Percentiles rank a stretch among this genome's conserved stretches.
Conservation (phyloP, 2,113 vertebrate genomes). For the Nipponia nippon region DNA sequence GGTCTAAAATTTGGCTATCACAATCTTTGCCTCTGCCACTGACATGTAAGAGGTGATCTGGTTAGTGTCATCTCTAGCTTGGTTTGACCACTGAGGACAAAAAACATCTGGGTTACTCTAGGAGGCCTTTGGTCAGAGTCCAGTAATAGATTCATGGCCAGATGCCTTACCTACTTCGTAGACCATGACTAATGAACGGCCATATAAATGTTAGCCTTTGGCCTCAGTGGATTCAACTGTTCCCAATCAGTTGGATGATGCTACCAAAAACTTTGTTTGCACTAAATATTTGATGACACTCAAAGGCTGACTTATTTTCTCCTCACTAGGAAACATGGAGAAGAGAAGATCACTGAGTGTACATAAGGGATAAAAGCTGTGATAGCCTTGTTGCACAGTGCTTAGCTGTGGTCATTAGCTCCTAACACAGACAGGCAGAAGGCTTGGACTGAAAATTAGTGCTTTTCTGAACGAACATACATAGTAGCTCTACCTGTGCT, state of each 20-base stretch:
- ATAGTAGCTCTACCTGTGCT: not conserved
- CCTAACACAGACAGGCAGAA: not conserved
- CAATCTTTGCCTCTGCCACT: not conserved
- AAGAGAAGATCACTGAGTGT: not conserved
- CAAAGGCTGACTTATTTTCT: not conserved
- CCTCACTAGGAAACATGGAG: not conserved
- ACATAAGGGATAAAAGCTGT: not conserved
- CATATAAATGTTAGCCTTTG: not conserved
- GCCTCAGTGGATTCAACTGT: not conserved
- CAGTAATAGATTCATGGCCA: not conserved
- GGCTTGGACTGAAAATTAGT: not conserved
- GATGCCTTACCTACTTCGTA: not conserved
- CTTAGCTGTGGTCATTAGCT: not conserved
- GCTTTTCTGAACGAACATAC: not conserved
- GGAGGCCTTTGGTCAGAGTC: not conserved
- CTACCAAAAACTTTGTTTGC: not conserved
- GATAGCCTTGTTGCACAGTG: not conserved
- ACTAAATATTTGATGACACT: not conserved
- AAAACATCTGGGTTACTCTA: not conserved
- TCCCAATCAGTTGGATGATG: not conserved
- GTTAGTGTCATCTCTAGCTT: not conserved
- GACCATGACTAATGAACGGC: not conserved
- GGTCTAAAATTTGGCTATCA: not conserved
- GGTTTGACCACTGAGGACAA: not conserved
- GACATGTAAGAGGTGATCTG: not conserved